Percentiles rank a stretch among this genome's conserved stretches.
These are phyloP conservation scores for Aselliscus stoliczkanus DNA, from an alignment of 2,797 vertebrate genomes.

Conservation along the genomic window DNA sequence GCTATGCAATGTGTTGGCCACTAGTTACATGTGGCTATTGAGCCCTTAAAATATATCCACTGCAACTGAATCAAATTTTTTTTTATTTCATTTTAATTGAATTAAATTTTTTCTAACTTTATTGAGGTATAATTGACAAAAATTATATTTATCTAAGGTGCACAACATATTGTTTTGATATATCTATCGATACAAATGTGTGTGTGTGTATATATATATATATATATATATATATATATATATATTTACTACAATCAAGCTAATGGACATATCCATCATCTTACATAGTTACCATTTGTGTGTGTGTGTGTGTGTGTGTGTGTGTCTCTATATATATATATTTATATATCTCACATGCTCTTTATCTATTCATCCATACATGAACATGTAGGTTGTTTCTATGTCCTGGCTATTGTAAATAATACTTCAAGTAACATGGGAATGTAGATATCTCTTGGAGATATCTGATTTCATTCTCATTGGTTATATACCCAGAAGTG, in stretches of 20 bases:
- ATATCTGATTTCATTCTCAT: not conserved
- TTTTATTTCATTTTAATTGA: not conserved
- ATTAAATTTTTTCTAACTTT: not conserved
- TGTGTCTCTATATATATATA: not conserved
- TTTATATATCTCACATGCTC: not conserved
- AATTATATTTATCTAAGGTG: not conserved
- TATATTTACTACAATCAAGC: not conserved
- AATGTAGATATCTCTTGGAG: not conserved
- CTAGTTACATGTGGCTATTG: not conserved
- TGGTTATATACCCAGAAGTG: not conserved
- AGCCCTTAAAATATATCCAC: not conserved
- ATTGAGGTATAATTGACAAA: not conserved
- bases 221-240: no score
- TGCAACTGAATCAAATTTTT: not conserved
- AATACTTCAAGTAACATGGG: not conserved
- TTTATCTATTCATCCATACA: not conserved
- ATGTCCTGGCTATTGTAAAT: not conserved
- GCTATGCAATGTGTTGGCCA: not conserved
- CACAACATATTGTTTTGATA: not conserved
- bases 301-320: not conserved
- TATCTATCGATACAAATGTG: not conserved
- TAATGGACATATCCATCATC: not conserved
- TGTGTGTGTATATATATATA: no score
- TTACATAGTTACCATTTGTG: not conserved
- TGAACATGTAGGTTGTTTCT: not conserved